A percentile compares a stretch with the other conserved stretches of the same genome.
Conservation (phyloP, 1,140 invertebrate genomes). For the Andrena cerasifolii region DNA sequence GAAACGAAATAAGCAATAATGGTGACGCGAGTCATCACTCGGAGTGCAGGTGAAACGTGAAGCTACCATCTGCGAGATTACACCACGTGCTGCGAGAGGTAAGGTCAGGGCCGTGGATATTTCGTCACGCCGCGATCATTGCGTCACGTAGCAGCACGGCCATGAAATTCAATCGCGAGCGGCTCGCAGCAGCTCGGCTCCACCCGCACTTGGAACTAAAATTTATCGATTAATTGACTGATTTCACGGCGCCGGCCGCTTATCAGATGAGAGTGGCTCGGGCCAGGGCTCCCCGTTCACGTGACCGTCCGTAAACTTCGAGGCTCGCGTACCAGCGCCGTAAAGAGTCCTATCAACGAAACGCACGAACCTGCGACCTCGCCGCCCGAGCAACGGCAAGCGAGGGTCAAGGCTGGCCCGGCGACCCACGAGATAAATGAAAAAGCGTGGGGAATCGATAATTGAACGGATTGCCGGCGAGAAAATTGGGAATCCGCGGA, state of each 20-base stretch:
- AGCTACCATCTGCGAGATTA: slow-evolving; percentile 11
- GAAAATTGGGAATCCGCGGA: background rate
- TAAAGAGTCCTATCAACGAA: slow-evolving; percentile 22
- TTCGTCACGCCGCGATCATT: slow-evolving; percentile 10
- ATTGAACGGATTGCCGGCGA: slow-evolving; percentile 48
- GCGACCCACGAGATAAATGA: slow-evolving; percentile 28
- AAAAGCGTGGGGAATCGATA: slow-evolving; percentile 58
- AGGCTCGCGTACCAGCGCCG: background rate
- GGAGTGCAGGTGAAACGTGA: background rate
- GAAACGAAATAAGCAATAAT: too few species aligned
- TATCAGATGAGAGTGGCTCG: background rate
- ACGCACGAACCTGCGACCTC: slow-evolving; percentile 20
- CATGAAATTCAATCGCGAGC: background rate
- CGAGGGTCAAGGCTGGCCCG: slow-evolving; percentile 56
- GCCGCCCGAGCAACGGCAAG: background rate
- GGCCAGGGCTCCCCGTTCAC: background rate
- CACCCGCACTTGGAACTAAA: background rate
- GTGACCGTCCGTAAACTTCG: background rate
- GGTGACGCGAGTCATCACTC: too few species aligned
- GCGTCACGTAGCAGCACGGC: background rate
- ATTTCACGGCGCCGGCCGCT: background rate
- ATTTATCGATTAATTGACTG: background rate
- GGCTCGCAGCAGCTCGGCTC: too few species aligned
- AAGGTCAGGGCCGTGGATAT: slow-evolving; percentile 30
- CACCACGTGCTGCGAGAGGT: background rate